Evolutionary conservation across 1,140 invertebrate genomes (phyloP).

Genomic region (Aphelinus certus): DNA sequence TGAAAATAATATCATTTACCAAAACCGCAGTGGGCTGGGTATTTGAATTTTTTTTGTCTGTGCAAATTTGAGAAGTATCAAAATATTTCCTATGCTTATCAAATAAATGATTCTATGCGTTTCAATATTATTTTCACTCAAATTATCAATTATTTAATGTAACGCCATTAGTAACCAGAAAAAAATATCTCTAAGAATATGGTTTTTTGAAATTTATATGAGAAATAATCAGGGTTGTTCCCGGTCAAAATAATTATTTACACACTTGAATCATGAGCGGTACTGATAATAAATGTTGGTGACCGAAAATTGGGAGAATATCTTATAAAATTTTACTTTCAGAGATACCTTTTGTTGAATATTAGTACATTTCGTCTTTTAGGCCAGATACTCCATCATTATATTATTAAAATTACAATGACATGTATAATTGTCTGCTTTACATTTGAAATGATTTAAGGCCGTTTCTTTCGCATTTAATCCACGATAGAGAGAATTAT

Average conservation of each 20-base stretch:
- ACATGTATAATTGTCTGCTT: conserved; percentile 50
- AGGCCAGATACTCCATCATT: conserved; percentile 42
- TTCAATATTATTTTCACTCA: conserved; percentile 31
- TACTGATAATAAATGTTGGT: no score
- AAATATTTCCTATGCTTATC: conserved; percentile 59
- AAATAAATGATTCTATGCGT: conserved; percentile 32
- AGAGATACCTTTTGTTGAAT: conserved; percentile 35
- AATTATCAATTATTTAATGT: conserved; percentile 21
- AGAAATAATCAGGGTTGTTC: no score
- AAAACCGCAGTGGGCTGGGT: conserved; percentile 53
- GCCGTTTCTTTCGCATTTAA: conserved; percentile 54
- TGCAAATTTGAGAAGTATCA: conserved; percentile 63
- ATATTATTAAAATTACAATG: conserved; percentile 47
- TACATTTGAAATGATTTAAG: conserved; percentile 59
- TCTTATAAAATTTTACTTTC: conserved; percentile 14
- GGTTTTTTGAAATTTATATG: not conserved
- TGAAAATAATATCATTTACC: conserved; percentile 62
- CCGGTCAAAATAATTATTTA: no score
- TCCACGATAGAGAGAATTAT: conserved; percentile 57
- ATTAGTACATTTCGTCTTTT: conserved; percentile 40
- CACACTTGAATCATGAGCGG: no score
- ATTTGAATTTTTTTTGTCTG: conserved; percentile 49
- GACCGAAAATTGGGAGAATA: not conserved
- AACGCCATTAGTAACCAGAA: conserved; percentile 6
- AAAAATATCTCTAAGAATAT: conserved; percentile 31